Evolutionary conservation across 1,140 invertebrate species (phyloP), one percentile per base, ranked within the genome.

Genomic region (Antheraea pernyi): DNA sequence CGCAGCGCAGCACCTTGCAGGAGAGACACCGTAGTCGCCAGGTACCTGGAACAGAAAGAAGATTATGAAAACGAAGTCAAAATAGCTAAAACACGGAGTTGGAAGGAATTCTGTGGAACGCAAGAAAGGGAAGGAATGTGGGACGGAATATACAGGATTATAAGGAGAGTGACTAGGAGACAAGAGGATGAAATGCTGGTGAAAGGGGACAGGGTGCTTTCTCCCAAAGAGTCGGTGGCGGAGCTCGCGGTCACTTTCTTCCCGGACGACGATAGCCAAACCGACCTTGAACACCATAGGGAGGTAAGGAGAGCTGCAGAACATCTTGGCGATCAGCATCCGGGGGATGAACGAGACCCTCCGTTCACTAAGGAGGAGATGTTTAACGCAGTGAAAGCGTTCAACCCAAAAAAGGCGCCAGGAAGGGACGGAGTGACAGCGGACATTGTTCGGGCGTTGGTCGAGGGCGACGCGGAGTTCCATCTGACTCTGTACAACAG

Each of bases 61-160:
- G 19, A 53, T 53, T 66, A 66, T 58, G 42, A 66, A n/a, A 39
- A 5, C 5, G 37, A 5, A 7, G 58, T 7, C 16, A 37, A 66
- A 19, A 11, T 53, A 19, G 46, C 65, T 6, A 48, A 66, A 53
- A 66, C 48, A 19, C 16, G 13, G 6, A 79, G 77, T 42, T 79
- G 78, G 73, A 80, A 76, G 59, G 58, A 58, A 0, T 80, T 76
- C 18, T 74, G 74, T 16, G 13, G n/a, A 0, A 75, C 65, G 67
- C 79, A 81, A 58, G 74, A 76, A 0, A 65, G 59, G 18, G 75
- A 77, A n/a, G n/a, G n/a, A n/a, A n/a, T n/a, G n/a, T n/a, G n/a
- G n/a, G n/a, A n/a, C n/a, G n/a, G n/a, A n/a, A 16, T 39, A 66
- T 0, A 8, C 74, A 7, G 74, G 37, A 39, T 6, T 39, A 39